Evolutionary conservation across 2,888 invertebrate species (phyloP), one percentile per base, ranked within the genome.

Genomic region (Exephanes ischioxanthus): DNA sequence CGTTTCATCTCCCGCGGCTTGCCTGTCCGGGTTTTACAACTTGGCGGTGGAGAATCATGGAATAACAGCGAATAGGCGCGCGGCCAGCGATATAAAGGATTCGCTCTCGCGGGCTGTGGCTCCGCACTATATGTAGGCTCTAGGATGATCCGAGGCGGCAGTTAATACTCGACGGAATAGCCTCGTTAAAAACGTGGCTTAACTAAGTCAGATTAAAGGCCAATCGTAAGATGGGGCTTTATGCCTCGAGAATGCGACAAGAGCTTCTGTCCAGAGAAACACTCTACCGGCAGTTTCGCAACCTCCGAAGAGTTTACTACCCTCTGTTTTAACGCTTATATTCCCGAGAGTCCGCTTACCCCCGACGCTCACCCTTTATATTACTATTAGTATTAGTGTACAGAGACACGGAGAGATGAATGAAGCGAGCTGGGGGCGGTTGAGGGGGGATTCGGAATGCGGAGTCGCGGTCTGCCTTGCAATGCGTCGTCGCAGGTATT

Each of bases 131-230:
- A 16, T 55, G 78, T 76, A 22, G 85, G 68, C 70, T 51, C 11
- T 53, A 51, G 75, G 70, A 66, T 81, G 63, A 70, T 83, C 26
- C 79, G 33, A 51, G 51, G 66, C 53, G 73, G 81, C 53, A n/a
- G 77, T 48, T 85, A 80, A 87, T 87, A 45, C 84, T 66, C 86
- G 84, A 71, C 82, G 85, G 66, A 82, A 82, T 82, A 82, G 45
- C 76, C 71, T 87, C 86, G 84, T 87, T 87, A 86, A 87, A 85
- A 87, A 81, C 68, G 72, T 22, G 73, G 79, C 84, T 87, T 72
- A 82, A 82, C 87, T 86, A 86, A 86, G 84, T 87, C 86, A 84
- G 86, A 87, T 87, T 82, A 86, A 87, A 84, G 83, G 76, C 77
- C 76, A 77, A 87, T 87, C 87, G 83, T 84, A 82, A 86, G 83